These are phyloP conservation scores for Pygocentrus nattereri DNA, from an alignment of 2,797 vertebrate species.

Conservation along the genomic window DNA sequence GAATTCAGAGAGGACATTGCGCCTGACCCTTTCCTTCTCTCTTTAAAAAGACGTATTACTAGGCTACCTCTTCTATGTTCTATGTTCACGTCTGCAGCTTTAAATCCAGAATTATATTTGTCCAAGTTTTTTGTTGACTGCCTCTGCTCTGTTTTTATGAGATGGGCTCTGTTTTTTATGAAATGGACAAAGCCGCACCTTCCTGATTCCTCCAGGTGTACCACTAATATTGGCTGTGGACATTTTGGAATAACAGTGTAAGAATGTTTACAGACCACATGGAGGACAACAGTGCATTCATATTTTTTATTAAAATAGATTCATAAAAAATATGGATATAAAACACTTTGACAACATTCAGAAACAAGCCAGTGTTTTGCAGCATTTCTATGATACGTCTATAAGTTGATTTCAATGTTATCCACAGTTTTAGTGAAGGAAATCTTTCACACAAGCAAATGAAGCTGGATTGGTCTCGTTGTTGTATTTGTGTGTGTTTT, in stretches of 20 bases:
- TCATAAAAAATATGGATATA: constrained; percentile 91
- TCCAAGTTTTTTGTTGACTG: constrained; percentile 1
- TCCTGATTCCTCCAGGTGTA: neutral
- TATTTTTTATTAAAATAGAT: constrained; percentile 88
- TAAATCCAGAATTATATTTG: constrained; percentile 12
- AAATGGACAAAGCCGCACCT: neutral
- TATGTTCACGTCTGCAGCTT: neutral
- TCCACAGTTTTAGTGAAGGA: constrained; percentile 52
- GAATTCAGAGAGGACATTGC: neutral
- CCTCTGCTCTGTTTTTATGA: neutral
- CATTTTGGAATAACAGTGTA: neutral
- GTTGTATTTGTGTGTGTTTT: neutral
- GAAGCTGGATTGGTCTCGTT: constrained; percentile 28
- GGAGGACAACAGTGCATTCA: constrained; percentile 24
- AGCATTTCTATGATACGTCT: constrained; percentile 35
- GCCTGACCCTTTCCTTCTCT: neutral
- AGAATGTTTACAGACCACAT: constrained; percentile 6
- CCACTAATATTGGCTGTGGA: neutral
- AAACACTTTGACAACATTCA: constrained; percentile 77
- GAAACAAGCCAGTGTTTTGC: constrained; percentile 53
- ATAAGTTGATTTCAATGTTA: constrained; percentile 43
- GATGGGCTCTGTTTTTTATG: no score
- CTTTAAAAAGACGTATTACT: neutral
- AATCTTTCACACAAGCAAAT: constrained; percentile 51
- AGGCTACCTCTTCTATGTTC: neutral